phyloP scores from a whole-genome alignment of 37 sponge, comb jelly and placozoan species.

The Petrosia ficiformis region DNA sequence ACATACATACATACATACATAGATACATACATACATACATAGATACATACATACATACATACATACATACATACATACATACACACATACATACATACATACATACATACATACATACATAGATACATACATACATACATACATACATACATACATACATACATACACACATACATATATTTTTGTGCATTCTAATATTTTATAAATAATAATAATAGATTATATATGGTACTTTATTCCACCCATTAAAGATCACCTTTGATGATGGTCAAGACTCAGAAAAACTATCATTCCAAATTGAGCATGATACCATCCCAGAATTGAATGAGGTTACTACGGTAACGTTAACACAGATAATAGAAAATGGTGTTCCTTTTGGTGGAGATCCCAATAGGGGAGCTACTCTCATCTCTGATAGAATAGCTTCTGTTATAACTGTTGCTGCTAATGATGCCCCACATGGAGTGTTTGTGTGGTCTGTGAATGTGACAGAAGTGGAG shows the following conservation, averaged over 20 bases:
- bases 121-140: no score
- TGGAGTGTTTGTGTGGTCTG: slow-evolving; percentile 65
- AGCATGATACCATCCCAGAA: slow-evolving; percentile 64
- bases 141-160: no score
- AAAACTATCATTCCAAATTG: slow-evolving; percentile 45
- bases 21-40: no score
- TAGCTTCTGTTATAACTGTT: slow-evolving; percentile 64
- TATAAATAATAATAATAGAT: no score
- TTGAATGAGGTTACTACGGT: slow-evolving; percentile 67
- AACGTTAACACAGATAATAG: slow-evolving; percentile 40
- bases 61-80: no score
- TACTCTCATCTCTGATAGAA: slow-evolving; percentile 21
- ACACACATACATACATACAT: no score
- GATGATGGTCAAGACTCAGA: slow-evolving; percentile 27
- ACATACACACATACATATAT: no score
- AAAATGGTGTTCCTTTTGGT: slow-evolving; percentile 58
- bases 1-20: no score
- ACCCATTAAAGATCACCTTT: slow-evolving; percentile 47
- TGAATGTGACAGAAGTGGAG: slow-evolving; percentile 16
- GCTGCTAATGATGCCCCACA: slow-evolving; percentile 83
- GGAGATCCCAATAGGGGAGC: slow-evolving; percentile 63
- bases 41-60: no score
- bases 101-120: no score
- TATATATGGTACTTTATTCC: no score
- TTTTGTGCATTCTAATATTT: no score